Percentiles rank a stretch among this genome's conserved stretches.
phyloP scores from a whole-genome alignment of 2,797 vertebrate species.

The Falco cherrug region DNA sequence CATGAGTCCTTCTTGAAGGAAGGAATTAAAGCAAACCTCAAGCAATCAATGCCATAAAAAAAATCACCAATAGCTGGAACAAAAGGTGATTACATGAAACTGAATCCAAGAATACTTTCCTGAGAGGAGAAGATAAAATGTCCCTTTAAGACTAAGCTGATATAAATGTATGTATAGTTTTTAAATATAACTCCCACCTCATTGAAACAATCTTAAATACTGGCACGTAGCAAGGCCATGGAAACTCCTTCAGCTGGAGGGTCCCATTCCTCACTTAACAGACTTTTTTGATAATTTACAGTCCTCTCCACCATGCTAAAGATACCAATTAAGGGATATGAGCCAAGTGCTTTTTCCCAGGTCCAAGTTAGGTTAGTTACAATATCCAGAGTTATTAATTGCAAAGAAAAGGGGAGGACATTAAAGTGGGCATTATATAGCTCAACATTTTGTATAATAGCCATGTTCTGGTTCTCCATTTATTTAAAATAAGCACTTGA shows the following conservation, averaged over 20 bases:
- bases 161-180: background rate
- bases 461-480: background rate
- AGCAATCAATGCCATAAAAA: background rate
- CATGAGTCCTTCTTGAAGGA: background rate
- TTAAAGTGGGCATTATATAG: background rate
- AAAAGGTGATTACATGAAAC: slow-evolving; percentile 28
- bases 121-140: background rate
- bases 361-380: slow-evolving; percentile 31
- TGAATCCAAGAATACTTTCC: background rate
- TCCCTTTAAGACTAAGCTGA: background rate
- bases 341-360: background rate
- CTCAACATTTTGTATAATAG: background rate
- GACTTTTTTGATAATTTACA: slow-evolving; percentile 42
- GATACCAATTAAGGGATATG: background rate
- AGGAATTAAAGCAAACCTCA: background rate
- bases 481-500: slow-evolving; percentile 3
- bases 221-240: slow-evolving; percentile 6
- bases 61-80: background rate
- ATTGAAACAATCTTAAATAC: slow-evolving; percentile 15
- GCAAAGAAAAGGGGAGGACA: background rate
- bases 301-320: slow-evolving; percentile 6
- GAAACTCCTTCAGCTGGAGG: background rate
- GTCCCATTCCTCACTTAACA: background rate
- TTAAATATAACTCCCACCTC: slow-evolving; percentile 6
- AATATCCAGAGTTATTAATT: slow-evolving; percentile 37